Percentiles rank a stretch among this genome's conserved stretches.
Conservation (phyloP, 2,888 invertebrate genomes). For the Automeris io region DNA sequence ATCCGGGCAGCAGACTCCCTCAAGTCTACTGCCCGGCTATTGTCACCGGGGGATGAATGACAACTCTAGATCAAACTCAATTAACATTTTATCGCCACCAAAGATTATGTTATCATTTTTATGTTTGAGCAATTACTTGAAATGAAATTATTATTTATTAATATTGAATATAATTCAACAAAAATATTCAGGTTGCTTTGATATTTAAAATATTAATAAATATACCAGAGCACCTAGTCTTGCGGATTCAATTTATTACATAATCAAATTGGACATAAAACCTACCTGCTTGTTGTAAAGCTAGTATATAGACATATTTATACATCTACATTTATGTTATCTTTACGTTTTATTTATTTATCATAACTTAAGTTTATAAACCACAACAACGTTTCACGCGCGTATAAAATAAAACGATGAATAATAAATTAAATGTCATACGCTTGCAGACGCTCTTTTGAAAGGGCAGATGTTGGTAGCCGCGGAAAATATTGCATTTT, state of each 20-base stretch:
- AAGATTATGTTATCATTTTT: background rate
- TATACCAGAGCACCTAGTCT: conserved; percentile 3
- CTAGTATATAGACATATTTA: background rate
- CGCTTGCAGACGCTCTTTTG: conserved; percentile 31
- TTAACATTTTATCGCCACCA: background rate
- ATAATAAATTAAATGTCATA: conserved; percentile 46
- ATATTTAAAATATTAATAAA: conserved; percentile 2
- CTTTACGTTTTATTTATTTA: conserved; percentile 11
- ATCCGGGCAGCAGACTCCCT: too few relatives aligned
- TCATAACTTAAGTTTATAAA: conserved; percentile 34
- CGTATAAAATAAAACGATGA: conserved; percentile 31
- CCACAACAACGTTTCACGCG: conserved; percentile 19
- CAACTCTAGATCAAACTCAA: too few relatives aligned
- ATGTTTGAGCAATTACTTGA: background rate
- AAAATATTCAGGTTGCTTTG: background rate
- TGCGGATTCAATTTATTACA: conserved; percentile 4
- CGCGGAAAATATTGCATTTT: conserved; percentile 24
- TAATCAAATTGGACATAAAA: conserved; percentile 1
- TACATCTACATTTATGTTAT: background rate
- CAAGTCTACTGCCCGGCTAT: too few relatives aligned
- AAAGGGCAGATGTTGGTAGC: conserved; percentile 37
- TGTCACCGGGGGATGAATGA: too few relatives aligned
- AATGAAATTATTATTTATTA: background rate
- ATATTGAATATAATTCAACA: background rate
- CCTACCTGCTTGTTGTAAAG: background rate